Percentiles rank a stretch among this genome's conserved stretches.
phyloP scores from a whole-genome alignment of 2,797 vertebrate genomes.

The Gadopsis marmoratus region DNA sequence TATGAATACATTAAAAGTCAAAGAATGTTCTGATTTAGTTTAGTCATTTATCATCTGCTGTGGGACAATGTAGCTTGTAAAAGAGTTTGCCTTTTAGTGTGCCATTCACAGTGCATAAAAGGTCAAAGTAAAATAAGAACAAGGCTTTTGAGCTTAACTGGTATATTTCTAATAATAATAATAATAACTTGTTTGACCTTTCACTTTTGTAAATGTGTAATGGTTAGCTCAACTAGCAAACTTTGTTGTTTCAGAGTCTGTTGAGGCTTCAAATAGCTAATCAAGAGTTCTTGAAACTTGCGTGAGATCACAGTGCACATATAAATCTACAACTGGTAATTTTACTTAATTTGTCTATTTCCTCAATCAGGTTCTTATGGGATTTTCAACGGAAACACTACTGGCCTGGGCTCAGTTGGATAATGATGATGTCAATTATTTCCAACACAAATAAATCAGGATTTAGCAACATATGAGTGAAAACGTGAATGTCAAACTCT shows the following conservation, averaged over 20 bases:
- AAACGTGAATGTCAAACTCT: background rate
- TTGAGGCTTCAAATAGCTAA: background rate
- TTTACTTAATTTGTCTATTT: conserved; percentile 18
- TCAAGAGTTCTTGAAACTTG: background rate
- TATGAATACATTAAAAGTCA: conserved; percentile 45
- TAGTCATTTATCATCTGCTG: conserved; percentile 44
- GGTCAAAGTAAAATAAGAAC: conserved; percentile 22
- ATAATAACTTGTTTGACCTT: conserved; percentile 21
- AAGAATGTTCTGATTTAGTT: conserved; percentile 20
- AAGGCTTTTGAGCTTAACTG: background rate
- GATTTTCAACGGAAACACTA: background rate
- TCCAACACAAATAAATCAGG: too few species aligned
- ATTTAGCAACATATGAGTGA: too few species aligned
- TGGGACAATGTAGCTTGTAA: conserved; percentile 33
- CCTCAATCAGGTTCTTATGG: background rate
- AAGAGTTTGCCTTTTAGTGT: conserved; percentile 12
- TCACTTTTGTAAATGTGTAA: conserved; percentile 17
- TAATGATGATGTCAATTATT: background rate
- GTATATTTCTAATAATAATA: conserved; percentile 8
- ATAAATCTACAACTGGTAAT: conserved; percentile 4
- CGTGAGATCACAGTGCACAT: background rate
- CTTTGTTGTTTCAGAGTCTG: background rate
- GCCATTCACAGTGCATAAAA: background rate
- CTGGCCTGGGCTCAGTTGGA: background rate
- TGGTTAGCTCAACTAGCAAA: conserved; percentile 11